Evolutionary conservation across 1,140 invertebrate species (phyloP).

Genomic region (Asobara japonica): DNA sequence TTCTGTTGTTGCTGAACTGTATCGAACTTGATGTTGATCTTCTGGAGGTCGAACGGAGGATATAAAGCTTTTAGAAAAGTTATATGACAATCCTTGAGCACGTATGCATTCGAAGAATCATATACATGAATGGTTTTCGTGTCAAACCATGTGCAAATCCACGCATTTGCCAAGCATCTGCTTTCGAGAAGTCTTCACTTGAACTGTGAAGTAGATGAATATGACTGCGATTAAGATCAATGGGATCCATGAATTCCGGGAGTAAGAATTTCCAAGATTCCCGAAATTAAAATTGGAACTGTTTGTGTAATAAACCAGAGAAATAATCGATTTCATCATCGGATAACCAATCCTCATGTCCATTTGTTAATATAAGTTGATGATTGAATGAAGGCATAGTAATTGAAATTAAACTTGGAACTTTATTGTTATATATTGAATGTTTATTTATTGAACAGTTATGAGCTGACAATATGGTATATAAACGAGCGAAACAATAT

Average conservation of each 20-base stretch:
- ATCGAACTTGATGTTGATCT: neutral
- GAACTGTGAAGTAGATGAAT: conserved; percentile 3
- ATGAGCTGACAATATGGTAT: no score
- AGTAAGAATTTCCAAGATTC: neutral
- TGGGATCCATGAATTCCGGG: neutral
- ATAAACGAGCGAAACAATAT: no score
- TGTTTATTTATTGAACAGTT: no score
- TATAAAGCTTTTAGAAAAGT: neutral
- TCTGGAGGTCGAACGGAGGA: neutral
- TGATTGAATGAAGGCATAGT: neutral
- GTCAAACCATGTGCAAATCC: neutral
- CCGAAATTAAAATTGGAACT: neutral
- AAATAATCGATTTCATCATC: conserved; percentile 12
- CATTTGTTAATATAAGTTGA: neutral
- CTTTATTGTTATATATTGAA: neutral
- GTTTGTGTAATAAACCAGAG: neutral
- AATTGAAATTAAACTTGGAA: neutral
- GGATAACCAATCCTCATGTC: neutral
- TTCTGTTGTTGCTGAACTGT: conserved; percentile 30
- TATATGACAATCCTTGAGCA: neutral
- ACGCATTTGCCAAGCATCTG: conserved; percentile 12
- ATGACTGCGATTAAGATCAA: neutral
- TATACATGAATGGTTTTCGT: neutral
- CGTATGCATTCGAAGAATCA: neutral
- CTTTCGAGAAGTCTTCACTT: neutral